phyloP scores from a whole-genome alignment of 2,888 invertebrate genomes.

The Fragum fragum region DNA sequence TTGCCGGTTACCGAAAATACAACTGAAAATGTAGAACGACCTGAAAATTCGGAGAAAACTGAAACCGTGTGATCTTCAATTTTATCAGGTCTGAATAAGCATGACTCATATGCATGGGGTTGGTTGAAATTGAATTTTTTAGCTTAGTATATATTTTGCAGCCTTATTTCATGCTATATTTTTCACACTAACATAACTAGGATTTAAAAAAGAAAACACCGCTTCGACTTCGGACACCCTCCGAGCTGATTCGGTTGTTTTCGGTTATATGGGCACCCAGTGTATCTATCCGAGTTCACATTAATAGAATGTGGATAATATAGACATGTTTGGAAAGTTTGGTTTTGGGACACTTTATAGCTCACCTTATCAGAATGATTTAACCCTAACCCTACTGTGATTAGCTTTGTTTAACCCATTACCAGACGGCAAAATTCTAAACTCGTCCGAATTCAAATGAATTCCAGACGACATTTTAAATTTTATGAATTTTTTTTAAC shows the following conservation, averaged over 20 bases:
- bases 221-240: background rate
- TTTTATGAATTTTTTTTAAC: no score
- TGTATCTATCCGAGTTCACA: background rate
- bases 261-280: background rate
- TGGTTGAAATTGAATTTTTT: background rate
- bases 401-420: no score
- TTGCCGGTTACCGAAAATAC: background rate
- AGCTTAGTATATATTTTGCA: constrained; percentile 17
- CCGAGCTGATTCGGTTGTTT: constrained; percentile 1
- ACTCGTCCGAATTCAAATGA: no score
- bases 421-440: no score
- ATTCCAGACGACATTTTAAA: no score
- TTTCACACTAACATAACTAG: background rate
- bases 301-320: background rate
- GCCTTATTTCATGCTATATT: background rate
- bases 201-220: background rate
- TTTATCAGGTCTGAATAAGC: constrained; percentile 10
- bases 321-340: background rate
- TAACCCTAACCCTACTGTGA: constrained; percentile 1
- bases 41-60: background rate
- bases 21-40: constrained; percentile 3
- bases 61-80: constrained; percentile 18
- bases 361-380: constrained; percentile 11
- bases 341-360: constrained; percentile 12
- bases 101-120: constrained; percentile 22